Evolutionary conservation across 2,888 invertebrate species (phyloP), one percentile per base, ranked within the genome.

Genomic region (Dasysyrphus tricinctus): DNA sequence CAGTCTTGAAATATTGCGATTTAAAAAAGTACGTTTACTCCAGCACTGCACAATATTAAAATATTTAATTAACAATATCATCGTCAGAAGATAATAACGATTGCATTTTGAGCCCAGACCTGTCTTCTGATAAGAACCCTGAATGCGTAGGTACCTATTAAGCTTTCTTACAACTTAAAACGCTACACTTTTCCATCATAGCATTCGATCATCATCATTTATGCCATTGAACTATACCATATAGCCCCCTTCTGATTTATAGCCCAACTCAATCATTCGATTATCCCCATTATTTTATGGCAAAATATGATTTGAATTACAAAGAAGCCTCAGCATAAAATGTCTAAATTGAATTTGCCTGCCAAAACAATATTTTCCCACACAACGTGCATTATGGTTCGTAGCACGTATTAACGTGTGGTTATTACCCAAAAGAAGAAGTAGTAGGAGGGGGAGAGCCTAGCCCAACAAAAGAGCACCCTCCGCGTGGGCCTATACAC

Each of bases 231-330:
- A 80, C 84, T 73, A 61, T 24, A 7, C 3, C 24, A 24, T 24
- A 24, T 42, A 69, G 63, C 77, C 73, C 69, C 49, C 75, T 24
- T 49, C 44, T 85, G 80, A 85, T 85, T 85, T 81, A 85, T 80
- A 69, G 39, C 73, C 16, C 49, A 78, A 39, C 77, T 63, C 44
- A 56, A 63, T 83, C 63, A 83, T 83, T 70, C 77, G 69, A 54
- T 61, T 61, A 77, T 73, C 77, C 69, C 56, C 49, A 65, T 69
- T 63, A 78, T 78, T 85, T 81, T 81, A 81, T 85, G 74, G 77
- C 77, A 81, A 78, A 54, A 74, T 85, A 80, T 85, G 80, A 77
- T 61, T 70, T 65, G 77, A 85, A 85, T 74, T 74, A 44, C 34
- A 74, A 80, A 76, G 37, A 67, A 49, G 34, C 19, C 12, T 7